These are phyloP conservation scores for Amphibalanus amphitrite DNA, from an alignment of 1,140 invertebrate species.

Conservation along the genomic window DNA sequence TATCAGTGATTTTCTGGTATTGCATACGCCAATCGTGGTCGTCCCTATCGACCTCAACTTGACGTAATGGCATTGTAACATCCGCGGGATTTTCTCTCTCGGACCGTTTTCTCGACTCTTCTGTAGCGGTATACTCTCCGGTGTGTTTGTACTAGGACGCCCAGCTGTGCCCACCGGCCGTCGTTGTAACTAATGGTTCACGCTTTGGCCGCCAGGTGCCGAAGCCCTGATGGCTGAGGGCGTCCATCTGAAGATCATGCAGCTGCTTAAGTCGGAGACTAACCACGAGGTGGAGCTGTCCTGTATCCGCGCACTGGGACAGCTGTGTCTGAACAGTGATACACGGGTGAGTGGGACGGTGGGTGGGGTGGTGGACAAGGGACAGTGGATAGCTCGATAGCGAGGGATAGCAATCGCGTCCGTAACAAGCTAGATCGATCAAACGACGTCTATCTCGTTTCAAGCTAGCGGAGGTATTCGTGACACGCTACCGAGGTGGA, in stretches of 20 bases:
- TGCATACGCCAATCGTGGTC: too few species aligned
- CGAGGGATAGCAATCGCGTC: background rate
- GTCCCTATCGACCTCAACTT: too few species aligned
- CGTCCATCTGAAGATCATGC: conserved; percentile 43
- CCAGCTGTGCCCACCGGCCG: background rate
- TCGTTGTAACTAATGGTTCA: background rate
- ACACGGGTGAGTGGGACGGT: background rate
- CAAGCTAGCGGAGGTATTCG: too few species aligned
- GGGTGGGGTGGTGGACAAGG: background rate
- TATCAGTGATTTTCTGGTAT: too few species aligned
- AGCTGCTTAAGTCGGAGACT: conserved; percentile 55
- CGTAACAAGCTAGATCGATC: background rate
- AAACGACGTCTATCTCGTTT: background rate
- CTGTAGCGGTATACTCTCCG: too few species aligned
- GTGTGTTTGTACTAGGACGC: background rate
- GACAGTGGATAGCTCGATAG: background rate
- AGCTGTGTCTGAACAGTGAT: background rate
- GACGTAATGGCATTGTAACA: too few species aligned
- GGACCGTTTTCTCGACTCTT: too few species aligned
- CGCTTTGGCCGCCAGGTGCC: conserved; percentile 22
- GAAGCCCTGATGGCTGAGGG: conserved; percentile 49
- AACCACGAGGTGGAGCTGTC: conserved; percentile 39
- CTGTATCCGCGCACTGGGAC: conserved; percentile 4
- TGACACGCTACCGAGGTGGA: too few species aligned
- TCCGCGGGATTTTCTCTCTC: too few species aligned